phyloP scores from a whole-genome alignment of 2,113 vertebrate genomes.

The Abramis brama region DNA sequence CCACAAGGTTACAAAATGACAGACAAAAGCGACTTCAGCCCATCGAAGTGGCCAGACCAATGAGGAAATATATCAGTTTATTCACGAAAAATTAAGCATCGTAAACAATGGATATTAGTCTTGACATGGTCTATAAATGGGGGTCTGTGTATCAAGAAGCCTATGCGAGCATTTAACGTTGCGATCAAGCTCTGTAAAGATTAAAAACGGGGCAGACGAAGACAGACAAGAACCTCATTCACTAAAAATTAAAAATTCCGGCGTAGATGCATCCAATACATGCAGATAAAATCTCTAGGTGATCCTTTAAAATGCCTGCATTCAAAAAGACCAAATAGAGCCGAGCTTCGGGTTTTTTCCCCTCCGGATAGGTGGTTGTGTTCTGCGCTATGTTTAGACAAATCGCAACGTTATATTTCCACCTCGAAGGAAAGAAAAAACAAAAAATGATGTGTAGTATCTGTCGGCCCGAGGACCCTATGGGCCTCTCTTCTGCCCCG shows the following conservation, averaged over 20 bases:
- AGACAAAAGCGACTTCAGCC: constrained; percentile 47
- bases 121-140: not conserved
- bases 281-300: constrained; percentile 40
- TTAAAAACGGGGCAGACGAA: constrained; percentile 55
- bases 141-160: not conserved
- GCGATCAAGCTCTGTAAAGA: constrained; percentile 51
- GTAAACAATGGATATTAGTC: not conserved
- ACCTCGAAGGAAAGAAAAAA: constrained; percentile 27
- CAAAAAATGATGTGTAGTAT: constrained; percentile 45
- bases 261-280: constrained; percentile 9
- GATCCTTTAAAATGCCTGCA: constrained; percentile 58
- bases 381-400: constrained; percentile 52
- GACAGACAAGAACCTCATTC: constrained; percentile 60
- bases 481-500: constrained; percentile 67
- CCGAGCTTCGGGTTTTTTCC: constrained; percentile 52
- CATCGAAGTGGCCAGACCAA: constrained; percentile 14
- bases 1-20: constrained; percentile 54
- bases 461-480: constrained; percentile 63
- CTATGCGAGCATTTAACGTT: constrained; percentile 22
- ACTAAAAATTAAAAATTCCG: constrained; percentile 32
- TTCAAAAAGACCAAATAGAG: constrained; percentile 55
- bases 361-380: constrained; percentile 64
- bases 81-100: not conserved
- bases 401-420: constrained; percentile 37
- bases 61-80: constrained; percentile 4